A percentile compares a stretch with the other conserved stretches of the same genome.
Evolutionary conservation across 2,888 invertebrate genomes (phyloP).

Genomic region (Leptopterna dolabrata): DNA sequence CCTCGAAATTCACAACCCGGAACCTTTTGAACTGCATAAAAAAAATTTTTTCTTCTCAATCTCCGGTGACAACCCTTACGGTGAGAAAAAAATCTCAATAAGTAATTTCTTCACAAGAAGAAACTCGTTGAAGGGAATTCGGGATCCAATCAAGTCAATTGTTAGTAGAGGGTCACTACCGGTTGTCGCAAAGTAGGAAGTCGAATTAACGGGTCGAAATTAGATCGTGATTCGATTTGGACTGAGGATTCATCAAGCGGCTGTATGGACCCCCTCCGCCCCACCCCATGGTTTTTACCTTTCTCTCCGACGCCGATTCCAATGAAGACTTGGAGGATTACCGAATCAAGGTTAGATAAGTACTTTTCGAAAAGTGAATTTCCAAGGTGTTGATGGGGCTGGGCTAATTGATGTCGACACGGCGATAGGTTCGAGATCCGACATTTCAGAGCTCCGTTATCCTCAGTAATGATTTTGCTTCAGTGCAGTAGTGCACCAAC

Average conservation of each 20-base stretch:
- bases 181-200: slow-evolving; percentile 11
- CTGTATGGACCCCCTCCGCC: not conserved
- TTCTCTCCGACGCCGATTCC: not conserved
- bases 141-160: slow-evolving; percentile 3
- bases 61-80: not conserved
- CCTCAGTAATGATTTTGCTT: too few relatives aligned
- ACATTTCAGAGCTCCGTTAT: too few relatives aligned
- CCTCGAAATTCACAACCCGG: not conserved
- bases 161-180: slow-evolving; percentile 11
- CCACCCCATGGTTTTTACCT: not conserved
- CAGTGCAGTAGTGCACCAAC: too few relatives aligned
- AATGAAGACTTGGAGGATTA: not conserved
- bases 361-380: not conserved
- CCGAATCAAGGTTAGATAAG: not conserved
- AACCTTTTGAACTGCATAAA: not conserved
- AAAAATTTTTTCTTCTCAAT: not conserved
- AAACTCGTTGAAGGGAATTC: not conserved
- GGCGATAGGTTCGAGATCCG: too few relatives aligned
- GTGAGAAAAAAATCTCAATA: not conserved
- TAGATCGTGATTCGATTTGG: not conserved
- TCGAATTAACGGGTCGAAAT: not conserved
- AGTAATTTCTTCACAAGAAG: not conserved
- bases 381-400: not conserved
- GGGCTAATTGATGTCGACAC: not conserved
- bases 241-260: not conserved